Percentiles rank a stretch among this genome's conserved stretches.
Conservation (phyloP, 2,888 invertebrate species). For the Macrosiphum euphorbiae region DNA sequence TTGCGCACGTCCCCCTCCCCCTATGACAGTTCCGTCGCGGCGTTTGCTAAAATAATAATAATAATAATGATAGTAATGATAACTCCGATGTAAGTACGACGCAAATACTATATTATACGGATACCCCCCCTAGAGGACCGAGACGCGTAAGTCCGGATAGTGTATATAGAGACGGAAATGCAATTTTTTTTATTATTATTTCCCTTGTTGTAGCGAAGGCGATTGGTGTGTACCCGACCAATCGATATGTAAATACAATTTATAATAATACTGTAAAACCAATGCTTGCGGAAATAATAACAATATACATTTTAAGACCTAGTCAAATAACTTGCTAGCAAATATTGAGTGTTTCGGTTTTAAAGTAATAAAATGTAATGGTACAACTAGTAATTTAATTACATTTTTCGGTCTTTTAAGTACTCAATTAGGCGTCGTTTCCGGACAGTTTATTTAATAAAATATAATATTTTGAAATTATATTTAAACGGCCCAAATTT, state of each 20-base stretch:
- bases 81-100: neutral
- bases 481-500: neutral
- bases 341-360: neutral
- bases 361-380: neutral
- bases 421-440: neutral
- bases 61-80: neutral
- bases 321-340: neutral
- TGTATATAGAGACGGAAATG: neutral
- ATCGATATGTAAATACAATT: neutral
- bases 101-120: neutral
- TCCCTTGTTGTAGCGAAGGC: neutral
- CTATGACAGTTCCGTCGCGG: neutral
- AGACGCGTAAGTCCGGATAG: neutral
- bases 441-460: neutral
- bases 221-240: neutral
- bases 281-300: neutral
- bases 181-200: neutral
- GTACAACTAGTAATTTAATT: neutral
- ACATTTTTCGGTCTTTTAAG: neutral
- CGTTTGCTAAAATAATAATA: neutral
- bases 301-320: neutral
- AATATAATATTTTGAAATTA: neutral
- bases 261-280: neutral
- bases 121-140: neutral
- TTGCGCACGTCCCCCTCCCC: neutral